Conservation (phyloP, 2,888 invertebrate genomes). For the Odontocolon sp. region DNA sequence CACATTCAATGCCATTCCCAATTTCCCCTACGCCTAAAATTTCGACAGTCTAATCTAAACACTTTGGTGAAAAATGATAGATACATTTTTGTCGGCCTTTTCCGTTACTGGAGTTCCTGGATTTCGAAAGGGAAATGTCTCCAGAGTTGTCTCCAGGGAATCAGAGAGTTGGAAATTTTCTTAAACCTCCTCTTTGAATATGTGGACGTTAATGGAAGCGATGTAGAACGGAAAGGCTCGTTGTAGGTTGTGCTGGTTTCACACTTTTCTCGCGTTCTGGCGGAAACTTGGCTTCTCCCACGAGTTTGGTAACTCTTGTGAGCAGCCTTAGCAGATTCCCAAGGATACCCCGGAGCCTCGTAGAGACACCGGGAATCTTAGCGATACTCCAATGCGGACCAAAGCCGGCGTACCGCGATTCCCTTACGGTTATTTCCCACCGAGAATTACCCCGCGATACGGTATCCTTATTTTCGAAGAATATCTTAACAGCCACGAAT, state of each 20-base stretch:
- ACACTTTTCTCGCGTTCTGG: constrained; percentile 46
- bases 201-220: constrained; percentile 53
- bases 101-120: background rate
- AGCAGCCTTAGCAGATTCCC: constrained; percentile 72
- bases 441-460: constrained; percentile 78
- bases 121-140: constrained; percentile 28
- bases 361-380: constrained; percentile 75
- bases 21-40: constrained; percentile 22
- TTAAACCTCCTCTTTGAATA: constrained; percentile 36
- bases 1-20: constrained; percentile 5
- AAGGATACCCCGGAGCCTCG: constrained; percentile 78
- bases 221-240: constrained; percentile 9
- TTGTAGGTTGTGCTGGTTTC: constrained; percentile 33
- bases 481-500: constrained; percentile 74
- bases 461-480: constrained; percentile 76
- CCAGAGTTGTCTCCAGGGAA: constrained; percentile 46
- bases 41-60: constrained; percentile 24
- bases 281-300: constrained; percentile 28
- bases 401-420: constrained; percentile 70
- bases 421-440: constrained; percentile 79
- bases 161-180: constrained; percentile 49
- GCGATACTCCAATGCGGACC: constrained; percentile 64
- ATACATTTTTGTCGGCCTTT: constrained; percentile 20
- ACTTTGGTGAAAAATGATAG: constrained; percentile 39
- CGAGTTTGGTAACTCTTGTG: constrained; percentile 33